Evolutionary conservation across 2,113 vertebrate species (phyloP), one percentile per base, ranked within the genome.

Genomic region (Bubo scandiacus): DNA sequence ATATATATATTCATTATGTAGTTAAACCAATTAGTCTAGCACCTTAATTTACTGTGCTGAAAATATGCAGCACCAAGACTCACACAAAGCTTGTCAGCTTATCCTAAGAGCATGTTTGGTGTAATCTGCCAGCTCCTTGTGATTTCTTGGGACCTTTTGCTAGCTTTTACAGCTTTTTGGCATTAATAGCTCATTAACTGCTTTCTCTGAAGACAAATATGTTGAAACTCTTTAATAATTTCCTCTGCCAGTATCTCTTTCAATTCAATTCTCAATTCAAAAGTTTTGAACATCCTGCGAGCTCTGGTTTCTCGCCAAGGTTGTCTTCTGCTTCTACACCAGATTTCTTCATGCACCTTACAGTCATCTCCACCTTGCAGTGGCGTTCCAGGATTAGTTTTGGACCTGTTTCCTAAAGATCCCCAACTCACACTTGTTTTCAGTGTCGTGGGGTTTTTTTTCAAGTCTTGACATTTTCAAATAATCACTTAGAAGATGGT

Each of bases 351-450:
- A 55, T 12, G 77, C 58, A 23, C n/a, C 38, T 81, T 34, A 13
- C 23, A 70, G 36, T 88, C 95, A 95, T 94, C 93, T 82, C 90
- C 59, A 70, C 67, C 38, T 32, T 63, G 87, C 93, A 97, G 67
- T 2, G 36, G 49, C 2, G 81, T 36, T 58, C 40, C 21, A 20
- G 6, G 10, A 65, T 88, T 75, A 77, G 20, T 70, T 91, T 42
- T 70, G 51, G 40, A 25, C 30, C 49, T 21, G 9, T 47, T 85
- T 88, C 73, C 74, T 87, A 8, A 57, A 78, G 34, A 92, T 62
- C 34, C 23, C 14, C 32, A 84, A 30, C 15, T 62, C 59, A 45
- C 12, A 25, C 5, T 73, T 51, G 11, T 52, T 68, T 79, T 47
- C 45, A 47, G 19, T 47, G 45, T 47, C 10, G 19, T 47, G 45